Evolutionary conservation across 1,140 invertebrate species (phyloP).

Genomic region (Conopomorpha cramerella): DNA sequence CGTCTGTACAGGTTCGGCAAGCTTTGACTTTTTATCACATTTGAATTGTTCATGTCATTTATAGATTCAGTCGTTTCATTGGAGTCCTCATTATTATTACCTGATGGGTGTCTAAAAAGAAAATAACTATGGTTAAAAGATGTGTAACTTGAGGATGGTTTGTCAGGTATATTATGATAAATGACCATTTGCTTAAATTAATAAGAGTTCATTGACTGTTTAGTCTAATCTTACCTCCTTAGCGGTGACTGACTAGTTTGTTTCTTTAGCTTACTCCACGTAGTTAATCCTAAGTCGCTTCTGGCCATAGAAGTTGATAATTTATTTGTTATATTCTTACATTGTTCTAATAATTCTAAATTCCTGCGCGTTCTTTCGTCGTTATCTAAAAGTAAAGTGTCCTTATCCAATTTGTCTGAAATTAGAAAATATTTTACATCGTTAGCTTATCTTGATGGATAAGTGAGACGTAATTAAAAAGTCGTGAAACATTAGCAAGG

Average conservation of each 20-base stretch:
- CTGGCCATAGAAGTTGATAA: conserved; percentile 78
- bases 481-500: no score
- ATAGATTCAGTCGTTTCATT: conserved; percentile 35
- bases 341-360: conserved; percentile 58
- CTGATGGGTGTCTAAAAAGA: conserved; percentile 70
- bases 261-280: conserved; percentile 82
- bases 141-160: no score
- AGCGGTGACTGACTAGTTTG: conserved; percentile 53
- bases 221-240: conserved; percentile 31
- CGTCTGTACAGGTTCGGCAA: conserved; percentile 69
- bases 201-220: background rate
- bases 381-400: conserved; percentile 44
- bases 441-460: no score
- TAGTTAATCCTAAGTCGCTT: conserved; percentile 81
- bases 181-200: no score
- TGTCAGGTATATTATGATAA: no score
- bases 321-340: conserved; percentile 56
- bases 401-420: conserved; percentile 53
- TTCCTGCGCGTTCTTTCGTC: conserved; percentile 60
- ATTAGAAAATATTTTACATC: no score
- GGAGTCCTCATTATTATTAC: conserved; percentile 72
- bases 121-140: conserved; percentile 6
- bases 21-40: conserved; percentile 72
- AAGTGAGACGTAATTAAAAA: no score
- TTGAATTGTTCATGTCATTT: conserved; percentile 51